Evolutionary conservation across 2,888 invertebrate genomes (phyloP).

Genomic region (Drosophila pseudotakahashii): DNA sequence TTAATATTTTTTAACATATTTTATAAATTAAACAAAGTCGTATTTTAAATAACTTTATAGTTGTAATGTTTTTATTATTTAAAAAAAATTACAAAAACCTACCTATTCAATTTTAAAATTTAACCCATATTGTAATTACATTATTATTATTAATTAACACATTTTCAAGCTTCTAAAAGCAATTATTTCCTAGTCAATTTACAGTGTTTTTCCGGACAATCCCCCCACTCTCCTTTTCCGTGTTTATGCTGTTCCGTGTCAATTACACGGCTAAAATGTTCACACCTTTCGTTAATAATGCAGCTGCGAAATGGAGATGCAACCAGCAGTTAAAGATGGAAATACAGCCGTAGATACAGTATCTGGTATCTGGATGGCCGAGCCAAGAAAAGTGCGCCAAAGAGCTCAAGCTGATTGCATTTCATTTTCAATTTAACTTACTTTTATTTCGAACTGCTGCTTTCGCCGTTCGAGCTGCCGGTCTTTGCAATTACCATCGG

Average conservation of each 20-base stretch:
- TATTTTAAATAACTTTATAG: too few relatives aligned
- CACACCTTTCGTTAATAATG: conserved; percentile 68
- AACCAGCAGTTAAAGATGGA: conserved; percentile 9
- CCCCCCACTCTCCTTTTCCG: too few relatives aligned
- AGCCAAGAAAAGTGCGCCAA: conserved; percentile 47
- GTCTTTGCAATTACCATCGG: conserved; percentile 60
- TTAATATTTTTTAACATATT: too few relatives aligned
- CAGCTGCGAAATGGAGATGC: conserved; percentile 56
- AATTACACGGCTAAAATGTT: conserved; percentile 40
- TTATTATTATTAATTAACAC: too few relatives aligned
- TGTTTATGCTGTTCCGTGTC: conserved; percentile 7
- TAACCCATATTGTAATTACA: too few relatives aligned
- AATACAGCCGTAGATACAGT: conserved; percentile 4
- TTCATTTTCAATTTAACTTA: conserved; percentile 73
- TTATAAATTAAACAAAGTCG: too few relatives aligned
- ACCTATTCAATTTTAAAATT: too few relatives aligned
- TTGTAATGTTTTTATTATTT: too few relatives aligned
- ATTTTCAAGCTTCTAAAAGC: too few relatives aligned
- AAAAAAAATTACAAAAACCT: too few relatives aligned
- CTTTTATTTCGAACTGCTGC: conserved; percentile 62
- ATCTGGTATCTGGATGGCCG: conserved; percentile 41
- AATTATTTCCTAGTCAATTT: too few relatives aligned
- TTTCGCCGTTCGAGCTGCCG: conserved; percentile 35
- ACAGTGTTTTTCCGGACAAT: too few relatives aligned
- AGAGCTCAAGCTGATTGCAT: conserved; percentile 67